phyloP scores from a whole-genome alignment of 2,113 vertebrate species.

The Suncus etruscus region DNA sequence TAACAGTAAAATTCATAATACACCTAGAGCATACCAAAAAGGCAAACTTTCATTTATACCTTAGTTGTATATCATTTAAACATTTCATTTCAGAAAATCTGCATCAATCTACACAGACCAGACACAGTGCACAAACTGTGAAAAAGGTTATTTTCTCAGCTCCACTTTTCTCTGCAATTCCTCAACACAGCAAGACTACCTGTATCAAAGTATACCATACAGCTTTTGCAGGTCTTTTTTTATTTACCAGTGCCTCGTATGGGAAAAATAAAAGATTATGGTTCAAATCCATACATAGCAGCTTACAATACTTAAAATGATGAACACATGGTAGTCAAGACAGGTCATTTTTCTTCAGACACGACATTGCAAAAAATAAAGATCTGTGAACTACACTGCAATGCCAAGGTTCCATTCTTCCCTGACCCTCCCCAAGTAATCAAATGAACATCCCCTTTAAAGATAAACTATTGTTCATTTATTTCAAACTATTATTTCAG shows the following conservation, averaged over 20 bases:
- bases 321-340: conserved; percentile 89
- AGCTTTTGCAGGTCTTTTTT: conserved; percentile 85
- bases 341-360: conserved; percentile 87
- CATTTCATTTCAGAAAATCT: conserved; percentile 88
- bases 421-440: conserved; percentile 87
- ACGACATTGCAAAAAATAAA: conserved; percentile 90
- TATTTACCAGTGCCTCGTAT: conserved; percentile 90
- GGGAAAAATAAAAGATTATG: conserved; percentile 86
- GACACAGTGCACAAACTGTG: conserved; percentile 88
- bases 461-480: conserved; percentile 79
- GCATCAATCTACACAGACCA: conserved; percentile 89
- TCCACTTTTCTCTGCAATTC: conserved; percentile 77
- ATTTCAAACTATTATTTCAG: conserved; percentile 60
- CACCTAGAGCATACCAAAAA: conserved; percentile 91
- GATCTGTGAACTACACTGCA: conserved; percentile 91
- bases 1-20: conserved; percentile 95
- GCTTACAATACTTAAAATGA: conserved; percentile 90
- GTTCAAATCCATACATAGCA: conserved; percentile 90
- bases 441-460: conserved; percentile 85
- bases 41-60: conserved; percentile 86
- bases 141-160: conserved; percentile 81
- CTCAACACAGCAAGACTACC: conserved; percentile 87
- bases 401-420: conserved; percentile 88
- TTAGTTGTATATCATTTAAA: conserved; percentile 89
- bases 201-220: conserved; percentile 86